A percentile compares a stretch with the other conserved stretches of the same genome.
Evolutionary conservation across 2,113 vertebrate genomes (phyloP).

Genomic region (Ornithorhynchus anatinus): DNA sequence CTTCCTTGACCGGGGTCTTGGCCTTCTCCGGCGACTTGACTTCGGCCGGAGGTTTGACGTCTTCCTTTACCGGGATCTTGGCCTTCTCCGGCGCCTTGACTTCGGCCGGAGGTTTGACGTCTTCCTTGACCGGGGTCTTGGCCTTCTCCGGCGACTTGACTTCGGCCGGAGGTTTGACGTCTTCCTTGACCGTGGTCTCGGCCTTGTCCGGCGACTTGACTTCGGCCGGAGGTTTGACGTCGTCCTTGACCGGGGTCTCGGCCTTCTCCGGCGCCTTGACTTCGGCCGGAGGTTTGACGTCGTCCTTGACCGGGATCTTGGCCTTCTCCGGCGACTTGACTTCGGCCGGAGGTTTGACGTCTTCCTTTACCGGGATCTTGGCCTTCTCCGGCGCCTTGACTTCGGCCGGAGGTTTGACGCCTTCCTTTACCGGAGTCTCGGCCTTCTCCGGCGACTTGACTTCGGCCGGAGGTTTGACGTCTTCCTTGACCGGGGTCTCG

Average conservation of each 20-base stretch:
- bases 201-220: slow-evolving; percentile 9
- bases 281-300: neutral
- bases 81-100: slow-evolving; percentile 63
- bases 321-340: neutral
- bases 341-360: neutral
- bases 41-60: slow-evolving; percentile 39
- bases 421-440: slow-evolving; percentile 4
- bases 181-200: neutral
- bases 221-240: slow-evolving; percentile 1
- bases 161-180: neutral
- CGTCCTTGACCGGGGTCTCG: neutral
- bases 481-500: slow-evolving; percentile 1
- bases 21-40: slow-evolving; percentile 49
- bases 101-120: slow-evolving; percentile 24
- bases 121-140: slow-evolving; percentile 16
- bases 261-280: slow-evolving; percentile 1
- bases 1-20: slow-evolving; percentile 50
- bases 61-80: slow-evolving; percentile 43
- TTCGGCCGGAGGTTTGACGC: slow-evolving; percentile 22
- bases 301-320: slow-evolving; percentile 10
- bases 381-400: slow-evolving; percentile 16
- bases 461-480: neutral
- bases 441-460: slow-evolving; percentile 12
- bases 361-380: slow-evolving; percentile 2
- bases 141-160: neutral